Evolutionary conservation across 2,113 vertebrate genomes (phyloP), one percentile per base, ranked within the genome.

Genomic region (Erythrolamprus reginae): DNA sequence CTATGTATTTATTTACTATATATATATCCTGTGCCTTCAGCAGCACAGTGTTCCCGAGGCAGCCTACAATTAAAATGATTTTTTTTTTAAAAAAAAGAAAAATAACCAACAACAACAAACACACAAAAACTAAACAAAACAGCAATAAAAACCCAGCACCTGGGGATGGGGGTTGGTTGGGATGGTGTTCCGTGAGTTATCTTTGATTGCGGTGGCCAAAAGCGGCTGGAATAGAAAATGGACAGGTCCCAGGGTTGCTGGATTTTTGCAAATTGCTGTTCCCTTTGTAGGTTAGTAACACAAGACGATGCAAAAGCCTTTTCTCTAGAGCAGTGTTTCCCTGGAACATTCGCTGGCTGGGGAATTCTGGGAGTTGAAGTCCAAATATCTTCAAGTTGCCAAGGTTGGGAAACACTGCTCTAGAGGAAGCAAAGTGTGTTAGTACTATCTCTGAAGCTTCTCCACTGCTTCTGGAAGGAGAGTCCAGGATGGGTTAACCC

Each of bases 1-100:
- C 88, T 55, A 45, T 56, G 28, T 85, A 84, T 84, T 86, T 84
- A 85, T 85, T 87, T 45, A 45, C 86, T 87, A 56, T 87, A 87
- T 87, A 45, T 56, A 56, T 56, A 87, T 56, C 86, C 55, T 45
- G 52, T 23, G 33, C 53, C 53, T 87, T 56, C 53, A 87, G 38
- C 86, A 87, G 33, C 5, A 5, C 53, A 45, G 86, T 58, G 86
- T 56, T 87, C 86, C 86, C 23, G 12, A 26, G 86, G 33, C 52
- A 87, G 53, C 33, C 42, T 87, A 56, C 52, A 87, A 56, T 87
- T 56, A 87, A 87, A 87, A 87, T 24, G 53, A 86, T 19, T 23
- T 53, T 50, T 45, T 45, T 45, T 45, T 45, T 45, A 45, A 45
- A 26, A 50, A 84, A 84, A 84, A 84, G 5, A 45, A 45, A 45